A percentile compares a stretch with the other conserved stretches of the same genome.
Evolutionary conservation across 2,888 invertebrate species (phyloP).

Genomic region (Punctoribates punctum): DNA sequence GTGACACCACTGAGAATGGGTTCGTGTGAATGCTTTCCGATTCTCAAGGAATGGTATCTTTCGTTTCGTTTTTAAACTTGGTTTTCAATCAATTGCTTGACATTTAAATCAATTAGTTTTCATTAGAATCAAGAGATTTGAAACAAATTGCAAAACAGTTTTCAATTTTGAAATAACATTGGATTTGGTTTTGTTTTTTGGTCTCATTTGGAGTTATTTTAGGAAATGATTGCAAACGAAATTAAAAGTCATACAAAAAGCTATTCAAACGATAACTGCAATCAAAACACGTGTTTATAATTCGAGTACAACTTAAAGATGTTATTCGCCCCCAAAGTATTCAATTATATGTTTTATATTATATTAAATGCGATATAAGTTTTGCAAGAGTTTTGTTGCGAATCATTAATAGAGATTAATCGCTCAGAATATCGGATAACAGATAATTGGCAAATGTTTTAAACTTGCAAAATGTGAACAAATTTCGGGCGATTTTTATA

Average conservation of each 20-base stretch:
- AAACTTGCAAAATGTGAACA: background rate
- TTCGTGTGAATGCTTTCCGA: background rate
- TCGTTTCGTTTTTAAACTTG: background rate
- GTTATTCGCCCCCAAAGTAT: background rate
- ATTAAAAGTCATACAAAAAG: no score
- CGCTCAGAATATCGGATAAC: background rate
- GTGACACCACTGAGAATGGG: background rate
- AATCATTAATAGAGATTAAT: constrained; percentile 11
- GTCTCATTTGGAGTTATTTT: background rate
- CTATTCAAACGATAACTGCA: background rate
- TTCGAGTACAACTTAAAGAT: background rate
- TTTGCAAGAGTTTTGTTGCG: background rate
- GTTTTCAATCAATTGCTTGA: background rate
- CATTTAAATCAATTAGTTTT: background rate
- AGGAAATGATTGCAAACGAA: background rate
- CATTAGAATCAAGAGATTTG: background rate
- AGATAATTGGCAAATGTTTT: background rate
- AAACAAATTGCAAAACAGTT: no score
- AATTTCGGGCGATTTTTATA: background rate
- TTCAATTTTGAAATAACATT: no score
- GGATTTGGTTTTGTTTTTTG: no score
- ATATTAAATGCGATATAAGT: no score
- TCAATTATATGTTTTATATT: constrained; percentile 1
- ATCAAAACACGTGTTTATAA: constrained; percentile 2
- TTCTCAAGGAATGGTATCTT: background rate